These are phyloP conservation scores for Heliconius hewitsoni DNA, from an alignment of 1,140 invertebrate species.

Conservation along the genomic window DNA sequence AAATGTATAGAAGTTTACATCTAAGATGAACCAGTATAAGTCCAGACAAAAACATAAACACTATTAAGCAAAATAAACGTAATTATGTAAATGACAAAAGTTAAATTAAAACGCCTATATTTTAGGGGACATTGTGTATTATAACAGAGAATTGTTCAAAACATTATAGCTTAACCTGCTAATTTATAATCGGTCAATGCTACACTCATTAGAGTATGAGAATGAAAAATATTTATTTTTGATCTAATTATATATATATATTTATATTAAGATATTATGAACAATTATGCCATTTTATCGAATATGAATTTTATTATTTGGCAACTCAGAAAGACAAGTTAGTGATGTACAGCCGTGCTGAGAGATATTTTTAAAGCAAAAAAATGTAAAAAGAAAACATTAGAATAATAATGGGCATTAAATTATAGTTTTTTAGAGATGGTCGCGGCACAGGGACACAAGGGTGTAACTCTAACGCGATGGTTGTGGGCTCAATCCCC, in stretches of 20 bases:
- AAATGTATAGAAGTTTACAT: neutral
- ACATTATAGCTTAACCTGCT: constrained; percentile 10
- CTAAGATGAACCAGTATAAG: neutral
- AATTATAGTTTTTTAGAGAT: too few relatives aligned
- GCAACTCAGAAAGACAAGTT: constrained; percentile 35
- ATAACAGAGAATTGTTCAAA: constrained; percentile 7
- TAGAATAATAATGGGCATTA: too few relatives aligned
- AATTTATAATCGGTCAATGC: constrained; percentile 6
- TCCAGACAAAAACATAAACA: neutral
- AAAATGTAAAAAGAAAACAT: too few relatives aligned
- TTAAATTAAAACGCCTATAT: constrained; percentile 7
- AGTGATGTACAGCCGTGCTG: constrained; percentile 24
- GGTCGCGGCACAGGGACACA: too few relatives aligned
- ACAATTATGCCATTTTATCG: constrained; percentile 42
- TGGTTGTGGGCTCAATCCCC: too few relatives aligned
- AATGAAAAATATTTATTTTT: neutral
- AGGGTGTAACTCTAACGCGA: too few relatives aligned
- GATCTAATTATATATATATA: constrained; percentile 7
- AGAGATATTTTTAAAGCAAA: neutral
- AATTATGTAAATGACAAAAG: constrained; percentile 13
- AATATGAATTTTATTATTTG: constrained; percentile 39
- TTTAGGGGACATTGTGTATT: neutral
- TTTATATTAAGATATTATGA: constrained; percentile 7
- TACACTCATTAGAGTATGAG: neutral
- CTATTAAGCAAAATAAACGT: neutral